phyloP scores from a whole-genome alignment of 2,888 invertebrate species.

The Coelopa pilipes region DNA sequence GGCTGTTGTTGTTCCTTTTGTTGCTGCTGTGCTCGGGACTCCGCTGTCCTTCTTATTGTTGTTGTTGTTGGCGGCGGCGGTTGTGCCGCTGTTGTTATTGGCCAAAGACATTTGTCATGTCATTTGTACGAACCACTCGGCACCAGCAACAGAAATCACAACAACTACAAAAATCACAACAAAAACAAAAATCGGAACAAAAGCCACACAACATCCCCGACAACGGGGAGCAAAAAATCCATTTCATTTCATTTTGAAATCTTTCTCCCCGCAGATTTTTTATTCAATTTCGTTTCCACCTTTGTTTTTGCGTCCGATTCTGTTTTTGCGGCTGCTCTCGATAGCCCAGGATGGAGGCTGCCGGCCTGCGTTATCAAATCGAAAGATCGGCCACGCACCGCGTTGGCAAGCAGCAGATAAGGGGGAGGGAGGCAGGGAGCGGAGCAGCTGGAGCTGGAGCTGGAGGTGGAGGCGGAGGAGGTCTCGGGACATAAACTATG shows the following conservation, averaged over 20 bases:
- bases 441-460: too few relatives aligned
- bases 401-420: background rate
- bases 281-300: background rate
- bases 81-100: constrained; percentile 42
- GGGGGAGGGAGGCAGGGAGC: background rate
- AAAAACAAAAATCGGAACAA: constrained; percentile 6
- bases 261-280: background rate
- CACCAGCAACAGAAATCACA: constrained; percentile 25
- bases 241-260: constrained; percentile 15
- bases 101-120: constrained; percentile 63
- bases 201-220: too few relatives aligned
- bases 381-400: constrained; percentile 1
- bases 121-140: constrained; percentile 56
- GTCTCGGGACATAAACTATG: constrained; percentile 10
- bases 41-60: constrained; percentile 26
- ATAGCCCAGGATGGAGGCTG: background rate
- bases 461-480: background rate
- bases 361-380: constrained; percentile 12
- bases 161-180: constrained; percentile 17
- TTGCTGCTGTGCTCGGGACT: too few relatives aligned
- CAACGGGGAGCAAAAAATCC: constrained; percentile 22
- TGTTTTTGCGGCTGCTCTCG: background rate
- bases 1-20: constrained; percentile 29
- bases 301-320: background rate
- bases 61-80: background rate